phyloP scores from a whole-genome alignment of 2,113 vertebrate species.

The Prionailurus bengalensis region DNA sequence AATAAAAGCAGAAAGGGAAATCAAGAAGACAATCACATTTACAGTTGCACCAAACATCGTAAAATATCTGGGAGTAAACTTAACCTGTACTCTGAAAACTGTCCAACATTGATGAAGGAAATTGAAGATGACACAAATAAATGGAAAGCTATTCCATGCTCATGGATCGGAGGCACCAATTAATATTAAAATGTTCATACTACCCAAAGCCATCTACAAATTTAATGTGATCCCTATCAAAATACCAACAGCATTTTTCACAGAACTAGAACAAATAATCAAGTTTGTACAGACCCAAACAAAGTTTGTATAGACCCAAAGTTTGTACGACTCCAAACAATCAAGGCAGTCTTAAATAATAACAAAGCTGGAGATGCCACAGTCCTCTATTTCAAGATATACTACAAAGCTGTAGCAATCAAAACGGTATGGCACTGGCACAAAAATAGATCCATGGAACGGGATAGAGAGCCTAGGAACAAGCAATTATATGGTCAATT shows the following conservation, averaged over 20 bases:
- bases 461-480: neutral
- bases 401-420: neutral
- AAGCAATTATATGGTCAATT: neutral
- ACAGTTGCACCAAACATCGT: neutral
- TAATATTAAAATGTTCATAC: neutral
- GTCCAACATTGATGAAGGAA: neutral
- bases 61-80: neutral
- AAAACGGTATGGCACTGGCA: neutral
- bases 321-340: neutral
- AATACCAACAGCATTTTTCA: neutral
- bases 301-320: neutral
- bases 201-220: neutral
- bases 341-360: neutral
- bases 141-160: neutral
- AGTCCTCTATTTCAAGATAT: neutral
- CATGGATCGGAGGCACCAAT: neutral
- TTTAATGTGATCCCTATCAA: neutral
- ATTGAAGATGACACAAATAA: neutral
- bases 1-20: neutral
- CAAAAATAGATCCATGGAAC: neutral
- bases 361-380: neutral
- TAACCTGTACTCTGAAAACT: neutral
- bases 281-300: neutral
- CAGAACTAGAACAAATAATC: neutral
- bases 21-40: neutral